Conservation (phyloP, 2,888 invertebrate species). For the Pharmacophagus antenor region DNA sequence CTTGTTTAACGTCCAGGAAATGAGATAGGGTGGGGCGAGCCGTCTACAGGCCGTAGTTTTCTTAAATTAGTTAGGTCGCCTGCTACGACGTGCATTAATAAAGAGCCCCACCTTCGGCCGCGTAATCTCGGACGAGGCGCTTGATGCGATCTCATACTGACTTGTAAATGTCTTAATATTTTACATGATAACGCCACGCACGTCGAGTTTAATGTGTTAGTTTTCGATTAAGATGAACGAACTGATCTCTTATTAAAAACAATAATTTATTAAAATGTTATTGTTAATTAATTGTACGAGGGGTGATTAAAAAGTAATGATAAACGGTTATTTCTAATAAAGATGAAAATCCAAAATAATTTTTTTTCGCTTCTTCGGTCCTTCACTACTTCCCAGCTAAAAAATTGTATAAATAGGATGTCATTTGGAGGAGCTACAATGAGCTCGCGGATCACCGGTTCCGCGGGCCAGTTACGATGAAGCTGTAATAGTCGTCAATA, state of each 20-base stretch:
- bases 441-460: too few species aligned
- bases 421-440: too few species aligned
- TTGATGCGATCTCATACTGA: conserved; percentile 6
- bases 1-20: conserved; percentile 63
- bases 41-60: conserved; percentile 52
- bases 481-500: too few species aligned
- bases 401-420: too few species aligned
- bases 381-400: too few species aligned
- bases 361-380: too few species aligned
- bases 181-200: conserved; percentile 6
- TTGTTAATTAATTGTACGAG: too few species aligned
- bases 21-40: conserved; percentile 46
- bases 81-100: conserved; percentile 54
- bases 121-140: conserved; percentile 44
- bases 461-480: too few species aligned
- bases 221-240: background rate
- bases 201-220: background rate
- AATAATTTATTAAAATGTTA: too few species aligned
- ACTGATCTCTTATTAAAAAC: background rate
- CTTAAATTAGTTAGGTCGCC: conserved; percentile 61
- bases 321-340: too few species aligned
- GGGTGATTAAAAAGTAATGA: too few species aligned
- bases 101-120: conserved; percentile 48
- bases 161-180: conserved; percentile 10
- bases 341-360: too few species aligned